phyloP scores from a whole-genome alignment of 2,797 vertebrate species.

The Ctenosaura bakeri region DNA sequence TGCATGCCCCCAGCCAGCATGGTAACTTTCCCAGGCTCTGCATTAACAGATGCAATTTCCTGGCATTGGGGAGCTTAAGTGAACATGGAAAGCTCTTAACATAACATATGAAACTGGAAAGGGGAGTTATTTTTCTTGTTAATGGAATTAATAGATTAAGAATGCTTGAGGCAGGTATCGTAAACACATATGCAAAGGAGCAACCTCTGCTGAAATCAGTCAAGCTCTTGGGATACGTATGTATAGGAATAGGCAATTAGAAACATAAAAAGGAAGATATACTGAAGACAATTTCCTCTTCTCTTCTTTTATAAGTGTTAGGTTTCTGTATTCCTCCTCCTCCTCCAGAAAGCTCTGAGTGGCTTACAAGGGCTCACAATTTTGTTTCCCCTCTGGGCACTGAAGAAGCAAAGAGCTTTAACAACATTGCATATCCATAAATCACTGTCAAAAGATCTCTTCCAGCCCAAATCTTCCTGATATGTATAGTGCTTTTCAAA shows the following conservation, averaged over 20 bases:
- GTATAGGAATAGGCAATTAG: neutral
- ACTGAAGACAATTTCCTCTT: neutral
- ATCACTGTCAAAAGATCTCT: slow-evolving; percentile 16
- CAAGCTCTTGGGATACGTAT: neutral
- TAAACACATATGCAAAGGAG: neutral
- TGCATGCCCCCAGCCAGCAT: too few species aligned
- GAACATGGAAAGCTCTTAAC: neutral
- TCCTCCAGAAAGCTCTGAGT: slow-evolving; percentile 12
- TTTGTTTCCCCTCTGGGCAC: neutral
- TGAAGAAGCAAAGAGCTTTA: slow-evolving; percentile 12
- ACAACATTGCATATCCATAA: slow-evolving; percentile 5
- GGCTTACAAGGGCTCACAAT: neutral
- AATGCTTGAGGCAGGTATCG: neutral
- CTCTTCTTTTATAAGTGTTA: neutral
- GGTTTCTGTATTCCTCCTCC: neutral
- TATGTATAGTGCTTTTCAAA: neutral
- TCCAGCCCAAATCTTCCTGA: neutral
- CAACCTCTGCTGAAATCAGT: neutral
- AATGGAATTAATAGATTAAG: neutral
- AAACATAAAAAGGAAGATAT: neutral
- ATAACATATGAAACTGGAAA: neutral
- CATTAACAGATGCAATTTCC: neutral
- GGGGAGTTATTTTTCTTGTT: neutral
- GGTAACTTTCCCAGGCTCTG: too few species aligned
- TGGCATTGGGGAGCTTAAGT: neutral